Evolutionary conservation across 1,140 invertebrate species (phyloP).

Genomic region (Zaprionus tsacasi): DNA sequence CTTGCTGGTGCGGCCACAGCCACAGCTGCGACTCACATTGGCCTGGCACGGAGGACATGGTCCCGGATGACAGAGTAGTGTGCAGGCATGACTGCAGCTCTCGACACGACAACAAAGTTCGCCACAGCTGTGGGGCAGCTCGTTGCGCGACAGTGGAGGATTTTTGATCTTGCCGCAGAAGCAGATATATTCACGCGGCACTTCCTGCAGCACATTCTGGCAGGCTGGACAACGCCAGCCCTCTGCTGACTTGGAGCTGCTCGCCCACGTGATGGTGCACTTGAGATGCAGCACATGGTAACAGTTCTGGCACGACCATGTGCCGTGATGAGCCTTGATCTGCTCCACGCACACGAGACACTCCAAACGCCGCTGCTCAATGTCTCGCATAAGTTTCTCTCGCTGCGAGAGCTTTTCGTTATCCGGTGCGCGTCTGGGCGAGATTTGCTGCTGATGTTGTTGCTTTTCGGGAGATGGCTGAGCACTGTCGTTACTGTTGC

Average conservation of each 20-base stretch:
- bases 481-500: constrained; percentile 79
- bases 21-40: constrained; percentile 88
- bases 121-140: constrained; percentile 95
- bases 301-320: constrained; percentile 96
- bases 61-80: constrained; percentile 95
- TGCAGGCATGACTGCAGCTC: constrained; percentile 93
- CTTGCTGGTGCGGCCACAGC: constrained; percentile 89
- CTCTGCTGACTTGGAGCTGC: constrained; percentile 90
- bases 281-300: constrained; percentile 95
- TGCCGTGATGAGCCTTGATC: constrained; percentile 90
- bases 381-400: constrained; percentile 92
- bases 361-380: constrained; percentile 91
- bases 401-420: constrained; percentile 86
- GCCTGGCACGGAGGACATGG: constrained; percentile 92
- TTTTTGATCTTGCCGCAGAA: constrained; percentile 92
- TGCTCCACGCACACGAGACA: constrained; percentile 97
- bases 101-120: constrained; percentile 90
- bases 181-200: constrained; percentile 91
- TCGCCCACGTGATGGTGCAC: constrained; percentile 96
- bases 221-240: constrained; percentile 97
- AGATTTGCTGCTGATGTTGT: constrained; percentile 62
- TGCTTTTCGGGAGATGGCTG: constrained; percentile 78
- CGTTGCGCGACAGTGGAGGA: constrained; percentile 90
- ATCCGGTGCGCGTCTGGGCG: constrained; percentile 53
- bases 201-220: constrained; percentile 88